Percentiles rank a stretch among this genome's conserved stretches.
These are phyloP conservation scores for Drosophila neutralis DNA, from an alignment of 2,888 invertebrate species.

Conservation along the genomic window DNA sequence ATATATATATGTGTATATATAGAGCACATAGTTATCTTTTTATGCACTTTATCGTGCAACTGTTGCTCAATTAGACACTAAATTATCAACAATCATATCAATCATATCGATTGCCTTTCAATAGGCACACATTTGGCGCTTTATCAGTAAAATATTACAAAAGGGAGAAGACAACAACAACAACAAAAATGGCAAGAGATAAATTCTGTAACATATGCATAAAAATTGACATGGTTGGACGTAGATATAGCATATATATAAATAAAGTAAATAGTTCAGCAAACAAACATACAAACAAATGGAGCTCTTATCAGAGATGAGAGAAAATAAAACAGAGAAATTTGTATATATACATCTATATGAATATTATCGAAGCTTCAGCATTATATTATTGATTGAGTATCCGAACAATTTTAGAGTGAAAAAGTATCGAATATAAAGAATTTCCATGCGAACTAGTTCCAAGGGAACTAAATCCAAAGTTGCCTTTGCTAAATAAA, in stretches of 20 bases:
- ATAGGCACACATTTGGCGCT: conserved; percentile 28
- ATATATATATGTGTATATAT: background rate
- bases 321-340: too few species aligned
- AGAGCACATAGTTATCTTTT: conserved; percentile 7
- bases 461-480: background rate
- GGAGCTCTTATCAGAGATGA: background rate
- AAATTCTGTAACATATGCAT: conserved; percentile 18
- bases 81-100: conserved; percentile 58
- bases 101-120: conserved; percentile 52
- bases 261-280: background rate
- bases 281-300: background rate
- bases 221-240: background rate
- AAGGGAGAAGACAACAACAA: background rate
- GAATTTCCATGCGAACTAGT: background rate
- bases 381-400: background rate
- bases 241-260: background rate
- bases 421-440: background rate
- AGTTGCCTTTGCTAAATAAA: background rate
- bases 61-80: conserved; percentile 45
- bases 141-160: conserved; percentile 40
- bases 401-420: background rate
- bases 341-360: background rate
- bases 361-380: background rate
- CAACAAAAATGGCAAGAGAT: conserved; percentile 14
- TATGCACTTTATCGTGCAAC: conserved; percentile 16